A percentile compares a stretch with the other conserved stretches of the same genome.
Evolutionary conservation across 2,888 invertebrate species (phyloP).

Genomic region (Lochmaea capreae): DNA sequence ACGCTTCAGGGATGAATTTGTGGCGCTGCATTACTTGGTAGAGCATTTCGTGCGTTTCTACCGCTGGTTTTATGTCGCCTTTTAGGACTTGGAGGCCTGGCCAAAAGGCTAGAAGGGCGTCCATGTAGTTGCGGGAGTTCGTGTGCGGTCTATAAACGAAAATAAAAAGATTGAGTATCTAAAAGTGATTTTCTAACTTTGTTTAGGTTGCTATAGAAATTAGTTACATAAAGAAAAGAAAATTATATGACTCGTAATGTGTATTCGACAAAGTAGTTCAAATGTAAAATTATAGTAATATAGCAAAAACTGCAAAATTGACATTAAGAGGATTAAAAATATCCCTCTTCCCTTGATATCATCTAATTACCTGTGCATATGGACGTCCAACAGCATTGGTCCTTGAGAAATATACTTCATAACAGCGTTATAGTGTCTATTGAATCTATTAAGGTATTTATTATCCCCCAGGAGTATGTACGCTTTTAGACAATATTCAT

Average conservation of each 20-base stretch:
- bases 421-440: slow-evolving; percentile 93
- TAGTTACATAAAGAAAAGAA: no score
- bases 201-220: no score
- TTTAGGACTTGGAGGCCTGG: slow-evolving; percentile 86
- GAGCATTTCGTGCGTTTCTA: slow-evolving; percentile 99
- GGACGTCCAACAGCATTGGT: slow-evolving; percentile 94
- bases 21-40: slow-evolving; percentile 98
- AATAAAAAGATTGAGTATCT: slow-evolving; percentile 1
- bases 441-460: slow-evolving; percentile 92
- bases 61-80: slow-evolving; percentile 96
- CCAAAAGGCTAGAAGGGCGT: slow-evolving; percentile 97
- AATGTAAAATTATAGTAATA: no score
- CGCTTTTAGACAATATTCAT: slow-evolving; percentile 97
- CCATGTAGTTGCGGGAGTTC: slow-evolving; percentile 96
- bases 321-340: neutral
- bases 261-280: neutral
- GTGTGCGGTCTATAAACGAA: slow-evolving; percentile 79
- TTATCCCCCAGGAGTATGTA: slow-evolving; percentile 96
- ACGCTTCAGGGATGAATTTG: slow-evolving; percentile 98
- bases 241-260: no score
- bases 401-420: slow-evolving; percentile 97
- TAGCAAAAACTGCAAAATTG: neutral
- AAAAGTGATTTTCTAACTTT: no score
- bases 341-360: neutral
- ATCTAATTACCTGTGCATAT: slow-evolving; percentile 73